Conservation (phyloP, 2,797 vertebrate genomes). For the Rhabdophis nuchalis region DNA sequence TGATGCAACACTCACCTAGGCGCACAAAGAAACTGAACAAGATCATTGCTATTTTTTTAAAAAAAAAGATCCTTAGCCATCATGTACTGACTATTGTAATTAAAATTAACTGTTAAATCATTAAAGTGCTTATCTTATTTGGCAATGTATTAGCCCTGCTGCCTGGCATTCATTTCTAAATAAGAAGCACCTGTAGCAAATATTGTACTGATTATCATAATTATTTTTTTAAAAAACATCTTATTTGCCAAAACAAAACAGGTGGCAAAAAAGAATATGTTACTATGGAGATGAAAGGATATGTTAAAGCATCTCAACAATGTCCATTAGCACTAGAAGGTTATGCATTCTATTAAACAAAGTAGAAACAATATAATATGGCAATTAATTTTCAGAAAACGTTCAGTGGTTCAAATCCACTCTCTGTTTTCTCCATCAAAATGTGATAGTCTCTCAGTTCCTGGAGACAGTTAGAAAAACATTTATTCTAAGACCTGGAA, state of each 20-base stretch:
- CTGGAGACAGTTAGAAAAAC: background rate
- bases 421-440: background rate
- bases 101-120: background rate
- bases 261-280: background rate
- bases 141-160: background rate
- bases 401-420: background rate
- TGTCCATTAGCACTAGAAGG: background rate
- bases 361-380: background rate
- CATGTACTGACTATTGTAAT: background rate
- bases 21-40: background rate
- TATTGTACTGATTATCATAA: too few relatives aligned
- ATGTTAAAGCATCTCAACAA: background rate
- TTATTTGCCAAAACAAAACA: background rate
- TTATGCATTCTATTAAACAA: background rate
- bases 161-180: background rate
- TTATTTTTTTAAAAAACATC: background rate
- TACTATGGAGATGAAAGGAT: background rate
- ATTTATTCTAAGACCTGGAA: background rate
- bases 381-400: too few relatives aligned
- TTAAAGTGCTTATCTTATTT: background rate
- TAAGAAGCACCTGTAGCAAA: too few relatives aligned
- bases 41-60: background rate
- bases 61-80: background rate
- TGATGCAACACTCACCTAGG: background rate
- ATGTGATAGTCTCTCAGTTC: background rate